Evolutionary conservation across 2,888 invertebrate genomes (phyloP).

Genomic region (Abrostola tripartita): DNA sequence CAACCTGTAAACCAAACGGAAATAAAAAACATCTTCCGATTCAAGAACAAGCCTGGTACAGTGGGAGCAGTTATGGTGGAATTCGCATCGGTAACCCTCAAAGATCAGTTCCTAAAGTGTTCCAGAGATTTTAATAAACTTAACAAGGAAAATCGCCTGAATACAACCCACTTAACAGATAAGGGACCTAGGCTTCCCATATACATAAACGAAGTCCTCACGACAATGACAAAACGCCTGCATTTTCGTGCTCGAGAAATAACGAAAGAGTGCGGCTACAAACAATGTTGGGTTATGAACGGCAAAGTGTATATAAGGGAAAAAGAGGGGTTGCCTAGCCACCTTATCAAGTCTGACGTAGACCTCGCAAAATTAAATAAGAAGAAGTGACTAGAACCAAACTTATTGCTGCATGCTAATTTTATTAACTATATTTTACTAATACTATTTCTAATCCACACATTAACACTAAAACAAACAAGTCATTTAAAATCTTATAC

Average conservation of each 20-base stretch:
- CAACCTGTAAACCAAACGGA: neutral
- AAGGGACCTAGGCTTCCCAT: neutral
- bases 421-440: neutral
- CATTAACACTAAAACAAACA: too few relatives aligned
- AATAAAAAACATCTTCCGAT: conserved; percentile 4
- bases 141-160: conserved; percentile 7
- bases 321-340: conserved; percentile 13
- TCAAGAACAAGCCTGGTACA: neutral
- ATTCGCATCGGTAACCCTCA: neutral
- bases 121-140: conserved; percentile 10
- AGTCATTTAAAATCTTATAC: too few relatives aligned
- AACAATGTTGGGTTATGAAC: conserved; percentile 14
- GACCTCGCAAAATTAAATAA: conserved; percentile 11
- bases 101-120: conserved; percentile 9
- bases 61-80: conserved; percentile 9
- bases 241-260: conserved; percentile 6
- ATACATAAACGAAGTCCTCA: conserved; percentile 5
- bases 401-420: neutral
- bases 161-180: neutral
- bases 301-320: conserved; percentile 13
- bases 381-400: conserved; percentile 7
- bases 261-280: neutral
- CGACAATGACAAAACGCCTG: conserved; percentile 1
- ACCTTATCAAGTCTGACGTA: conserved; percentile 10
- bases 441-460: too few relatives aligned